Base-by-base conservation (phyloP, 2,888 invertebrate species). In the Tetropium fuscum region DNA sequence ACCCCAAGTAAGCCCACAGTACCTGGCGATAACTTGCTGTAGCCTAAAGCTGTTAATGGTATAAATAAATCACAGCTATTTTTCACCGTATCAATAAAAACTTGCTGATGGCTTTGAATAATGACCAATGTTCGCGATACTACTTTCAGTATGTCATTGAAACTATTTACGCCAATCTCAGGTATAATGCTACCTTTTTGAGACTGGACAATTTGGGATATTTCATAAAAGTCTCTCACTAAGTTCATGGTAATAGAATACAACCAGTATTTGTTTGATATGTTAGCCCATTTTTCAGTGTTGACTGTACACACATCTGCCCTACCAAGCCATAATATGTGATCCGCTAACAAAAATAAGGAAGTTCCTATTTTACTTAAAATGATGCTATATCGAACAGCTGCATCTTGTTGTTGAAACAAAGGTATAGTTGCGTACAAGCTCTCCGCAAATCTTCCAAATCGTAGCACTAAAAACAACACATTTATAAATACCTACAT, bases 51-150 rank as follows among this genome's bases (percentile, higher is more conserved):
- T 56, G 92, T 89, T 62, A 96, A 81, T 0, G 96, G 96, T 76
- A 97, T 91, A 72, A 94, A 91, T 54, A 96, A 80, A 81, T 97
- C 96, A 82, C 94, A 94, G 5, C 87, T 82, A 83, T 97, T 96
- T 80, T 94, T 95, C 3, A 93, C 75, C 0, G 92, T 90, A 81
- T 97, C 96, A 64, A 95, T 84, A 56, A 92, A 84, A 6, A 96
- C 84, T 78, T 90, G 89, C 72, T 87, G 88, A 73, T 88, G 83
- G 36, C 81, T 74, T 10, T 71, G 76, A 0, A 84, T 55, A 51
- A 75, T 72, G 5, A 68, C 53, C 6, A 78, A 53, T 3, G 70
- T 72, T 13, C 64, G 74, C n/a, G 58, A 54, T 7, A 70, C 15
- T 6, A 68, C 45, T 44, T 55, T 58, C 10, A 68, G 55, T 36